These are phyloP conservation scores for Bergia sp. DNA, from an alignment of 92 coral and sea anemone genomes.

Conservation along the genomic window DNA sequence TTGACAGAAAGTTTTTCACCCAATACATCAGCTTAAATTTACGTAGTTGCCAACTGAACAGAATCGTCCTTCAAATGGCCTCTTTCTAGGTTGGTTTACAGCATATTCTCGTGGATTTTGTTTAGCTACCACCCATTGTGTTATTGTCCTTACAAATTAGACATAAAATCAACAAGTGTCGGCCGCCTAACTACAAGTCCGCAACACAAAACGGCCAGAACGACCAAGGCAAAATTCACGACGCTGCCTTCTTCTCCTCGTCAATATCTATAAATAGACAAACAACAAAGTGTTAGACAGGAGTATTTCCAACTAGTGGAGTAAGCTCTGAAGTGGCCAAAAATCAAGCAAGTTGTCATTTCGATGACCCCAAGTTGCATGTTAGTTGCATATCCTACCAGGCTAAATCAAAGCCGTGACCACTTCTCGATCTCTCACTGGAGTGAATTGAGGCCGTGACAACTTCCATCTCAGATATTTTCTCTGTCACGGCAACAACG, in stretches of 20 bases:
- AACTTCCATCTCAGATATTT: too few species aligned
- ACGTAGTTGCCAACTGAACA: background rate
- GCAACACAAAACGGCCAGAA: conserved; percentile 1
- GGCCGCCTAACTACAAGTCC: background rate
- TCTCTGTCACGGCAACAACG: too few species aligned
- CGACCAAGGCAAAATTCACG: background rate
- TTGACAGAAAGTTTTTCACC: background rate
- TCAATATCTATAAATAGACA: conserved; percentile 3
- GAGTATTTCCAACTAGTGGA: background rate
- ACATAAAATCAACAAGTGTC: conserved; percentile 23
- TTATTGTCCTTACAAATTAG: conserved; percentile 21
- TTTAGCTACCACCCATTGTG: conserved; percentile 28
- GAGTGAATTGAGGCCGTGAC: too few species aligned
- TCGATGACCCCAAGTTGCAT: background rate
- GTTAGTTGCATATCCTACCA: background rate
- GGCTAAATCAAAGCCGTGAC: background rate
- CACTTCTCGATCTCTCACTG: too few species aligned
- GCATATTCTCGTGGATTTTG: conserved; percentile 10
- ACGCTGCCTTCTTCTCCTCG: conserved; percentile 34
- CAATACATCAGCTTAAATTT: conserved; percentile 15
- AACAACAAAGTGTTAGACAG: background rate
- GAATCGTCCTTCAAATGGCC: background rate
- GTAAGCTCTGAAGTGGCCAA: conserved; percentile 6
- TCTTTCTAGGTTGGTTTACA: conserved; percentile 13
- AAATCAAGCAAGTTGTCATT: background rate